phyloP scores from a whole-genome alignment of 2,797 vertebrate genomes.

The Parambassis ranga region DNA sequence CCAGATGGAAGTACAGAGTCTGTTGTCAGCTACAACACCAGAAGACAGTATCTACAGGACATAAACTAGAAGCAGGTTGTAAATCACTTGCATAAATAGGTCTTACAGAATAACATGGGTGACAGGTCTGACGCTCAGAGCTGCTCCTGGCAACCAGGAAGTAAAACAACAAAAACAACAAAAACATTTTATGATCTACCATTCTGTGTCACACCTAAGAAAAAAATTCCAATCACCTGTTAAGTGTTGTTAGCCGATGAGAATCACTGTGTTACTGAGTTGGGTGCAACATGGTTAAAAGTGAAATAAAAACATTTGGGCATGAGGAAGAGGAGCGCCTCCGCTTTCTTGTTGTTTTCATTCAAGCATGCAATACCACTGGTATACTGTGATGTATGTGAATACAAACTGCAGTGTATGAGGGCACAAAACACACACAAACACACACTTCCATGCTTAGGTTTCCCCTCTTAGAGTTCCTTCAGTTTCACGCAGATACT shows the following conservation, averaged over 20 bases:
- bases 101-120: slow-evolving; percentile 1
- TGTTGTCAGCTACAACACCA: background rate
- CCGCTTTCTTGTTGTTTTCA: background rate
- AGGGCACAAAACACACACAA: slow-evolving; percentile 12
- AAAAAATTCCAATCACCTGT: slow-evolving; percentile 10
- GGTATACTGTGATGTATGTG: background rate
- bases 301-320: slow-evolving; percentile 25
- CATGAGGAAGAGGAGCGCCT: background rate
- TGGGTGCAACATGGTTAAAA: background rate
- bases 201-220: slow-evolving; percentile 33
- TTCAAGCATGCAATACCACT: background rate
- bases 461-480: slow-evolving; percentile 62
- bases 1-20: slow-evolving; percentile 20
- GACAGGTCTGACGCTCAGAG: slow-evolving; percentile 18
- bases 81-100: slow-evolving; percentile 19
- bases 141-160: slow-evolving; percentile 48
- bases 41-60: background rate
- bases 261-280: background rate
- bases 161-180: slow-evolving; percentile 26
- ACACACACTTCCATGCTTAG: slow-evolving; percentile 20
- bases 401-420: background rate
- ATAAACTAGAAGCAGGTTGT: background rate
- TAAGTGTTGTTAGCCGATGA: slow-evolving; percentile 13
- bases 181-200: slow-evolving; percentile 4
- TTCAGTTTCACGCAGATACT: slow-evolving; percentile 76